These are phyloP conservation scores for Bungarus multicinctus DNA, from an alignment of 2,113 vertebrate genomes.

Conservation along the genomic window DNA sequence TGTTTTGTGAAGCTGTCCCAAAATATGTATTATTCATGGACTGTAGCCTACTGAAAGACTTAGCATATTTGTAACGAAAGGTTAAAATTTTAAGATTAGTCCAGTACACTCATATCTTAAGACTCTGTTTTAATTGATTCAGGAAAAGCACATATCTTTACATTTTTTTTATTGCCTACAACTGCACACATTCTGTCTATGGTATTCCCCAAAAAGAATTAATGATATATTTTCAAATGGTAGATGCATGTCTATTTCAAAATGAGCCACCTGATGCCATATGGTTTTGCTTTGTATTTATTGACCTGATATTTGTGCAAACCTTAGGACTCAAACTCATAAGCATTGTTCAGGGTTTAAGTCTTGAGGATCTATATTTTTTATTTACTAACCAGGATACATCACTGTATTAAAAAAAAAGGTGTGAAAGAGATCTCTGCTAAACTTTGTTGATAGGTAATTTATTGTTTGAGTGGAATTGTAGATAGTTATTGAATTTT, in stretches of 20 bases:
- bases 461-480: neutral
- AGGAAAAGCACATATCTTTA: conserved; percentile 52
- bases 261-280: neutral
- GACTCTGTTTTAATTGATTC: conserved; percentile 37
- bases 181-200: conserved; percentile 39
- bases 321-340: neutral
- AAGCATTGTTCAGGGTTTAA: neutral
- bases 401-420: neutral
- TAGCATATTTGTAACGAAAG: conserved; percentile 49
- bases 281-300: neutral
- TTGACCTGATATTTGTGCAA: neutral
- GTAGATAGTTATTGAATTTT: neutral
- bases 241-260: conserved; percentile 15
- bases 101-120: conserved; percentile 49
- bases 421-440: neutral
- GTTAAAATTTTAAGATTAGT: conserved; percentile 51
- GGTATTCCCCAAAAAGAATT: conserved; percentile 34
- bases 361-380: neutral
- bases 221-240: neutral
- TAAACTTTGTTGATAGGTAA: neutral
- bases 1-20: conserved; percentile 56
- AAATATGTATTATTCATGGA: conserved; percentile 63
- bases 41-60: conserved; percentile 43
- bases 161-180: conserved; percentile 40
- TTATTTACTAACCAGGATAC: neutral